Evolutionary conservation across 2,888 invertebrate genomes (phyloP).

Genomic region (Scotopteryx bipunctaria): DNA sequence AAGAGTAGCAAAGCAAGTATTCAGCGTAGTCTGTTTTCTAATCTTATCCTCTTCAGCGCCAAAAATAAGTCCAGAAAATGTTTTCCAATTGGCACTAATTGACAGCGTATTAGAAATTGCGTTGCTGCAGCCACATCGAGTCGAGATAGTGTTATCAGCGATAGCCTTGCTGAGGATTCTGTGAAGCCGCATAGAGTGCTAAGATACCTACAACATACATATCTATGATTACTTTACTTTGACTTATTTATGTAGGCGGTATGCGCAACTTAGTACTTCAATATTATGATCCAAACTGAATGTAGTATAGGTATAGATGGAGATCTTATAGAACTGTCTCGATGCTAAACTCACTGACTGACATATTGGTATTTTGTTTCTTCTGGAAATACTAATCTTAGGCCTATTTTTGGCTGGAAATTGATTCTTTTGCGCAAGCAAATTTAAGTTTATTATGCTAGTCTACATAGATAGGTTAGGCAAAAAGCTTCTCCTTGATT

Average conservation of each 20-base stretch:
- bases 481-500: not conserved
- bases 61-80: constrained; percentile 13
- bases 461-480: not conserved
- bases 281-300: not conserved
- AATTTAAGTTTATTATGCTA: not conserved
- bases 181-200: constrained; percentile 51
- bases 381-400: too few relatives aligned
- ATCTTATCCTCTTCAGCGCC: not conserved
- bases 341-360: not conserved
- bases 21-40: too few relatives aligned
- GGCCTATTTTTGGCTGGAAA: too few relatives aligned
- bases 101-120: constrained; percentile 15
- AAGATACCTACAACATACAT: constrained; percentile 29
- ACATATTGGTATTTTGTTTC: not conserved
- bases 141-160: constrained; percentile 78
- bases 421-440: too few relatives aligned
- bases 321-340: not conserved
- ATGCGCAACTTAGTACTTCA: constrained; percentile 12
- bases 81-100: constrained; percentile 11
- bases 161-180: constrained; percentile 79
- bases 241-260: constrained; percentile 1
- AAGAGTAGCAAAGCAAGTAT: too few relatives aligned
- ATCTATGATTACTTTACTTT: constrained; percentile 16
- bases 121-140: constrained; percentile 49
- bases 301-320: not conserved